Base-by-base conservation (phyloP, 2,113 vertebrate species). In the Melospiza melodia region DNA sequence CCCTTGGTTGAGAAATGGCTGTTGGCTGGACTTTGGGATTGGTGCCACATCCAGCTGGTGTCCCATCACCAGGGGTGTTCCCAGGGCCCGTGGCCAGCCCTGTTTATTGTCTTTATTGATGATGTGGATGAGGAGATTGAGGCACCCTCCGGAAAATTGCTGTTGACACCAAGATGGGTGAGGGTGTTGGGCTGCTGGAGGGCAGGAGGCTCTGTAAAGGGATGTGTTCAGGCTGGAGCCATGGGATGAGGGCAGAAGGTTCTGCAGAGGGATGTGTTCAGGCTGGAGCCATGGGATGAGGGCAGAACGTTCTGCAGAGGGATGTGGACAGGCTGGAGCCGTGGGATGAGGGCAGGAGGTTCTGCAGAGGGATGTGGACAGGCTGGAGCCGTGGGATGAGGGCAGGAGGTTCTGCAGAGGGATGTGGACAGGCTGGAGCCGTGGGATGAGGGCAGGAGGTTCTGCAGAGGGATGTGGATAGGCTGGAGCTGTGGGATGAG, bases 81-180 rank as follows among this genome's bases (percentile, higher is more conserved):
- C 43, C 58, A 35, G 49, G 58, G 8, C 4, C 35, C 2, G 17
- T 21, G 66, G 3, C 37, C 58, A 49, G 35, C 3, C 25, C 58
- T 73, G 9, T 19, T 43, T 12, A 1, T 8, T 15, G 33, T 9
- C n/a, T 10, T 18, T 22, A 8, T 3, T 15, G 62, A 3, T 68
- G 46, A 8, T 46, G 13, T 22, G 54, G 69, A 0, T 0, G 0
- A 79, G 31, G 25, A 31, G 17, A 35, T 37, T 0, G 8, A 22
- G 49, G 12, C 5, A 24, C 27, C 10, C 51, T 33, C 52, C 19
- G 59, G 33, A 27, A 57, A 65, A 44, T 22, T 8, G 12, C 2
- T 1, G 41, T 14, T 0, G 1, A 8, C 43, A 25, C 62, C 11
- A 8, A 1, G 16, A 6, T 67, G 46, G 23, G 24, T 39, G 61